Base-by-base conservation (phyloP, 1,140 invertebrate genomes). In the Aphidius gifuensis region DNA sequence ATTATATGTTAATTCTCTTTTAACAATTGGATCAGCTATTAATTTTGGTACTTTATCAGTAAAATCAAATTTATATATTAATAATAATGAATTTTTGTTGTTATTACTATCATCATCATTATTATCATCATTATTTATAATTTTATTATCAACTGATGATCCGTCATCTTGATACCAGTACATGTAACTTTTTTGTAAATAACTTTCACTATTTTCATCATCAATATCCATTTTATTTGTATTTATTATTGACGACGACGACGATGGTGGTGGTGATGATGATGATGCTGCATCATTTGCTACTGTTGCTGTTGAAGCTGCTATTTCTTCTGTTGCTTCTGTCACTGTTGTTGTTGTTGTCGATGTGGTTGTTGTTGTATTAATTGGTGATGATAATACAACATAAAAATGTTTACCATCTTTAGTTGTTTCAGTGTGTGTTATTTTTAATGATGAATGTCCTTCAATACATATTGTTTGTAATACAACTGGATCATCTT, bases 341-440 rank as follows among this genome's bases (percentile, higher is more conserved):
- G 16, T 16, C 16, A 16, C 16, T 32, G 23, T 32, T 32, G 23
- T 32, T 32, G 23, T 32, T 32, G 23, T 32, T 3, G 9, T 62
- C 45, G 44, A 62, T 64, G 38, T 39, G 63, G 6, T 16, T 46
- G 6, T 64, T 44, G 6, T 47, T 5, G 44, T 60, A 43, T 16
- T 62, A 64, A 51, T 7, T 58, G 51, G 62, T 51, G 78, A 78
- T 54, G 83, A 84, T 62, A 89, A 76, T 2, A 87, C 84, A 9
- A 89, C 85, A 47, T 89, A 80, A 43, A 90, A 73, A 75, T 88
- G 84, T 60, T 80, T 80, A 21, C 86, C 86, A 67, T 89, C 87
- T 62, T 84, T 85, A 4, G 86, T 86, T 1, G 87, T 83, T 47
- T 87, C 68, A 9, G 88, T 77, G 60, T 87, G 84, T 2, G 83